Evolutionary conservation across 2,888 invertebrate species (phyloP).

Genomic region (Agrotis ipsilon): DNA sequence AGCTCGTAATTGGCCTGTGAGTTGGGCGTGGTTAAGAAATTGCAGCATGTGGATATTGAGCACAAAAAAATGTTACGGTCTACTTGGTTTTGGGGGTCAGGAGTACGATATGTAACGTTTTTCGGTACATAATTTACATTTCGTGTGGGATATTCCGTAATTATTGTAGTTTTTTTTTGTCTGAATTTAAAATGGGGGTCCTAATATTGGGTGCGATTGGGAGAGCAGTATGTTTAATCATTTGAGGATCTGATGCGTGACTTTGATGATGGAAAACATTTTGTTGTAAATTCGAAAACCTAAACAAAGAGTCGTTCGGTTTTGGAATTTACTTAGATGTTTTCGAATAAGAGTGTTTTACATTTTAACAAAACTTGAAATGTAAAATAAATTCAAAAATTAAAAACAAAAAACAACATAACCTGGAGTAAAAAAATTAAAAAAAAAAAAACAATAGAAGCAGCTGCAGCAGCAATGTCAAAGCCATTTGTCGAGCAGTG

Average conservation of each 20-base stretch:
- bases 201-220: constrained; percentile 15
- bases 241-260: constrained; percentile 16
- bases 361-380: no score
- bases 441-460: neutral
- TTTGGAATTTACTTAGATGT: no score
- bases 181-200: neutral
- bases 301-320: constrained; percentile 2
- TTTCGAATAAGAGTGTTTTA: no score
- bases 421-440: neutral
- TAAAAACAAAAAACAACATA: no score
- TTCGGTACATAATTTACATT: constrained; percentile 47
- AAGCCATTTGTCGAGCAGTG: no score
- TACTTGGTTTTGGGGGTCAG: constrained; percentile 36
- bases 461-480: neutral
- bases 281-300: constrained; percentile 5
- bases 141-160: constrained; percentile 9
- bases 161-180: constrained; percentile 27
- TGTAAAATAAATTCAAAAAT: no score
- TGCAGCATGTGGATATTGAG: constrained; percentile 44
- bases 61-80: constrained; percentile 56
- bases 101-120: constrained; percentile 33
- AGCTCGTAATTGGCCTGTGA: constrained; percentile 68
- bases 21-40: constrained; percentile 57
- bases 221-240: constrained; percentile 20
- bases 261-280: neutral